Evolutionary conservation across 2,113 vertebrate genomes (phyloP).

Genomic region (Pteronura brasiliensis): DNA sequence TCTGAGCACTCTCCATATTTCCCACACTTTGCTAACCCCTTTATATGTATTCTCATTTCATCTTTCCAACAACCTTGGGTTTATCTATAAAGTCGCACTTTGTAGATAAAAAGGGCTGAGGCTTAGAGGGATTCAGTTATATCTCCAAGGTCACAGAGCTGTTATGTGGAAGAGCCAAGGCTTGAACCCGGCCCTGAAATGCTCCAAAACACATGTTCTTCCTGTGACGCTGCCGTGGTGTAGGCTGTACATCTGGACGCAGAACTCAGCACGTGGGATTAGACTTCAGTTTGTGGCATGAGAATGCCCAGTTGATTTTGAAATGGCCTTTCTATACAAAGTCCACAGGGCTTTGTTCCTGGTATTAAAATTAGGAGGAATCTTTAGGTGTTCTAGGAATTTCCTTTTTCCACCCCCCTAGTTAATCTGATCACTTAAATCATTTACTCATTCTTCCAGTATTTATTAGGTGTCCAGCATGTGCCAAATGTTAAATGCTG

Average conservation of each 20-base stretch:
- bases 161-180: neutral
- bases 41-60: neutral
- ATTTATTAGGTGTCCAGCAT: neutral
- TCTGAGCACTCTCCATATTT: neutral
- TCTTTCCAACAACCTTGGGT: neutral
- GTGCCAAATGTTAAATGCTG: neutral
- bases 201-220: neutral
- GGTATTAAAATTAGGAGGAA: neutral
- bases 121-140: neutral
- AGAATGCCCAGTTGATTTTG: neutral
- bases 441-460: neutral
- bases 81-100: neutral
- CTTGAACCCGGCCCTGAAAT: neutral
- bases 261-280: neutral
- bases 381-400: neutral
- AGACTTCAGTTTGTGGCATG: neutral
- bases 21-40: neutral
- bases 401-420: neutral
- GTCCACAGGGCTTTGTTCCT: neutral
- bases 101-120: neutral
- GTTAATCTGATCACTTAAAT: neutral
- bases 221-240: accelerated
- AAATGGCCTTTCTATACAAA: neutral
- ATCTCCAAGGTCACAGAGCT: neutral
- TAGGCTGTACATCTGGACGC: neutral